These are phyloP conservation scores for Creontiades dilutus DNA, from an alignment of 2,888 invertebrate genomes.

Conservation along the genomic window DNA sequence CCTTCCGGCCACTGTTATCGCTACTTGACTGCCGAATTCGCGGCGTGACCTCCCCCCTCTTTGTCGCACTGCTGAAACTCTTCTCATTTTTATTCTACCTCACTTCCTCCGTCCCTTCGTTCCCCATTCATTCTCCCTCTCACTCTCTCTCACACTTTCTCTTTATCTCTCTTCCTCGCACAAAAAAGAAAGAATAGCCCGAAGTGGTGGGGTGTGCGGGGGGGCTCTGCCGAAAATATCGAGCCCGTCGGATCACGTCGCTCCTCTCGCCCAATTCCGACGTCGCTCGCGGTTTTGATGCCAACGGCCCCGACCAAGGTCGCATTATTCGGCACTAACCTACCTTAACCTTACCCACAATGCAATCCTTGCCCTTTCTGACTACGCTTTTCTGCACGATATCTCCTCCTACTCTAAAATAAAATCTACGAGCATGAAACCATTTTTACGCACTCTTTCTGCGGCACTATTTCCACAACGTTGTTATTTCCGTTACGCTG, in stretches of 20 bases:
- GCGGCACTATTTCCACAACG: too few relatives aligned
- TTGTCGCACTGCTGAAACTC: too few relatives aligned
- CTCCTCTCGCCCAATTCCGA: background rate
- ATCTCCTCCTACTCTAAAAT: background rate
- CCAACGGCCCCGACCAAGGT: background rate
- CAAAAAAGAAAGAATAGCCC: background rate
- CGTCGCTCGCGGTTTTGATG: background rate
- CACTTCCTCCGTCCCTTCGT: background rate
- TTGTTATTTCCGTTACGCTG: background rate
- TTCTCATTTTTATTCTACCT: background rate
- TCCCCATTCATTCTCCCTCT: background rate
- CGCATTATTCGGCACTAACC: constrained; percentile 26
- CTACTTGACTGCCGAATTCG: constrained; percentile 46
- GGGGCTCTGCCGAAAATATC: constrained; percentile 34
- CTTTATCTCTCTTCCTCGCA: background rate
- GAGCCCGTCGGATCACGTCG: background rate
- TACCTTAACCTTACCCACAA: constrained; percentile 2
- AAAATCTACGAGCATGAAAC: too few relatives aligned
- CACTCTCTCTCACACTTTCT: background rate
- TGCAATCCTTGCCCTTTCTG: background rate
- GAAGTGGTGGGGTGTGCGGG: background rate
- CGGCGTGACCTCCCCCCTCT: constrained; percentile 6
- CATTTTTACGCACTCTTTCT: too few relatives aligned
- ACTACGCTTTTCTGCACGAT: background rate
- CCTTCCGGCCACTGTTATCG: background rate